phyloP scores from a whole-genome alignment of 2,113 vertebrate genomes.

The Phaethornis superciliosus region DNA sequence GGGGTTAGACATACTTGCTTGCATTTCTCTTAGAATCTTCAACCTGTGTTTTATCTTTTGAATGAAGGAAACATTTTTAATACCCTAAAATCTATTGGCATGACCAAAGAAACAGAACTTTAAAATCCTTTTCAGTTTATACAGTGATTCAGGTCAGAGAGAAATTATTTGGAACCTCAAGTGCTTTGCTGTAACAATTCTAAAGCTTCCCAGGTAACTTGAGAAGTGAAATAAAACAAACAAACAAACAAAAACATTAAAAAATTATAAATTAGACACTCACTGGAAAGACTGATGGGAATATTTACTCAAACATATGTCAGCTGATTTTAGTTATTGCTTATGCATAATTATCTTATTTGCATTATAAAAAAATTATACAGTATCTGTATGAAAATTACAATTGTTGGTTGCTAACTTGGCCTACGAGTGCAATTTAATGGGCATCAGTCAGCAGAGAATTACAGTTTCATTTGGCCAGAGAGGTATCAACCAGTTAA shows the following conservation, averaged over 20 bases:
- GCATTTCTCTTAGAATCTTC: background rate
- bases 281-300: background rate
- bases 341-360: background rate
- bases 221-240: background rate
- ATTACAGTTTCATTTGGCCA: background rate
- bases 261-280: background rate
- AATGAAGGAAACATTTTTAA: background rate
- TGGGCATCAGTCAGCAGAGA: background rate
- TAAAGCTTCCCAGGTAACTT: background rate
- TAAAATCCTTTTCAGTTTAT: background rate
- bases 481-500: background rate
- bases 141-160: background rate
- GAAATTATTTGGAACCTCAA: background rate
- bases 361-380: background rate
- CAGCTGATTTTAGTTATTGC: background rate
- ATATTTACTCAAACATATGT: background rate
- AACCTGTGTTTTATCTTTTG: slow-evolving; percentile 1
- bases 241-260: background rate
- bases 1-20: background rate
- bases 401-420: background rate
- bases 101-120: background rate
- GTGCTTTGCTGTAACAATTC: background rate
- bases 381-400: background rate
- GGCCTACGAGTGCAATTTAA: background rate
- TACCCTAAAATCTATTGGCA: background rate